phyloP scores from a whole-genome alignment of 2,113 vertebrate genomes.

The Vanacampus margaritifer region DNA sequence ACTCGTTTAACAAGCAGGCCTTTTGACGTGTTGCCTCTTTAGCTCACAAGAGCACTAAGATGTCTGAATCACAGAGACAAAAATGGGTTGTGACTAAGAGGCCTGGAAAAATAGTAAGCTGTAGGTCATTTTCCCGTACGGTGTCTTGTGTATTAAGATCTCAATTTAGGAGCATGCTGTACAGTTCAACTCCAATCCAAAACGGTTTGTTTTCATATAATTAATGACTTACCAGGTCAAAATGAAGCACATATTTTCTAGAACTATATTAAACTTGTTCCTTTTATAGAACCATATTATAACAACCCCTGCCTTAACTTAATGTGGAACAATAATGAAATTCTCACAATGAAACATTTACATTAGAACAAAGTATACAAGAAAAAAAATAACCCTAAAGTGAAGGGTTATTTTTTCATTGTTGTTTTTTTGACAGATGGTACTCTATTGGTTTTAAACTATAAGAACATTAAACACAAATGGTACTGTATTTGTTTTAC shows the following conservation, averaged over 20 bases:
- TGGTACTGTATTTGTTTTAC: not conserved
- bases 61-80: constrained; percentile 24
- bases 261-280: not conserved
- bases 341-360: not conserved
- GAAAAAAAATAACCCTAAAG: too few relatives aligned
- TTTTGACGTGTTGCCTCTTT: constrained; percentile 17
- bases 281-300: not conserved
- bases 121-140: constrained; percentile 14
- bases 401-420: too few relatives aligned
- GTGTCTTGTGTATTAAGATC: not conserved
- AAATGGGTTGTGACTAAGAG: constrained; percentile 47
- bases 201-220: not conserved
- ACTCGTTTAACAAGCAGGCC: constrained; percentile 15
- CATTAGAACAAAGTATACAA: not conserved
- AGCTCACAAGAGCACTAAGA: constrained; percentile 9
- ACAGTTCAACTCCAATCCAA: not conserved
- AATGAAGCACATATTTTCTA: not conserved
- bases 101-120: constrained; percentile 16
- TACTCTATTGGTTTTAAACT: not conserved
- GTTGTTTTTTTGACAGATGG: too few relatives aligned
- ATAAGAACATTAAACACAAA: not conserved
- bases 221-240: not conserved
- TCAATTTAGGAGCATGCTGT: constrained; percentile 5
- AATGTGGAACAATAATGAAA: not conserved
- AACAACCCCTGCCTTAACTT: not conserved